Base-by-base conservation (phyloP, 2,888 invertebrate species). In the Agrilus biguttatus region DNA sequence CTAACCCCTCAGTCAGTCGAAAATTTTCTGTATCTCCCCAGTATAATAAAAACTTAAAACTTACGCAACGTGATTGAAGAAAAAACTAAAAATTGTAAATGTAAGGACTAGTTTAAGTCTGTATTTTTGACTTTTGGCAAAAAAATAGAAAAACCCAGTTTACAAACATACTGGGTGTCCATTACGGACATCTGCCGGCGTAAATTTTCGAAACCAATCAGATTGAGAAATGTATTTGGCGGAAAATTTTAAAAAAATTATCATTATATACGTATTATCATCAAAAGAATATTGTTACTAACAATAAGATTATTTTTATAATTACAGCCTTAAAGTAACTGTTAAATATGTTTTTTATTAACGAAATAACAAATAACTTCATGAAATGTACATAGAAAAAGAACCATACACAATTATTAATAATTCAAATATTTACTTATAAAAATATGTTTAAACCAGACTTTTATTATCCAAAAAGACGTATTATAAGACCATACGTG, bases 161-260 rank as follows among this genome's bases (percentile, higher is more conserved):
- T 68, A 68, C 67, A 69, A 69, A 69, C 69, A 69, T 66, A 67
- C 66, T 66, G 63, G 61, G 60, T 61, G 59, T 61, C 62, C 63
- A 63, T 63, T 57, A 57, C 56, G 61, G 65, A 61, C 65, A 62
- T 63, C 67, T 65, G 57, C 59, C 62, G 64, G 62, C 54, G 54
- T 52, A 54, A 54, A 49, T 51, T 45, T 49, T 40, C 40, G 45
- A 37, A 49, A 48, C 55, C 56, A 59, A 58, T 56, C 45, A 46
- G 43, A 47, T 46, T 45, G 42, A 47, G 42, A 37, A 37, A 40
- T 42, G 19, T 37, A 42, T 46, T 46, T 42, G 45, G 56, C 57
- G 57, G 49, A 47, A 51, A 47, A 45, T 44, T 55, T 56, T 53
- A 46, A 56, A 55, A 47, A n/a, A 10, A 41, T 12, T 14, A 37